A percentile compares a stretch with the other conserved stretches of the same genome.
These are phyloP conservation scores for Chanos chanos DNA, from an alignment of 2,797 vertebrate genomes.

Conservation along the genomic window DNA sequence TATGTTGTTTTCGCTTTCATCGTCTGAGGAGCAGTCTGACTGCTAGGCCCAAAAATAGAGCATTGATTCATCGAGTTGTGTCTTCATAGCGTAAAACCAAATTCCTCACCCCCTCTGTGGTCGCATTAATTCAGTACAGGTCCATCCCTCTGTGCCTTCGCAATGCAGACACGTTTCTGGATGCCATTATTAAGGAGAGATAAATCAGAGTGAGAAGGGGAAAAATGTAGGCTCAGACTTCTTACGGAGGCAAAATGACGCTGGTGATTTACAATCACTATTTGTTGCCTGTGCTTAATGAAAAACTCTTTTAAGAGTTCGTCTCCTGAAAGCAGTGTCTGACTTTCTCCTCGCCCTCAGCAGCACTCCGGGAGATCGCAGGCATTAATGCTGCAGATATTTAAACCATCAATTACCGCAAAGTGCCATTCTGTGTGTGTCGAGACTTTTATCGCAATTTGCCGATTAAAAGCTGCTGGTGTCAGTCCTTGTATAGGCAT, in stretches of 20 bases:
- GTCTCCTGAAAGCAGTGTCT: conserved; percentile 40
- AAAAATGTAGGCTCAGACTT: conserved; percentile 5
- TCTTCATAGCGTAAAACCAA: background rate
- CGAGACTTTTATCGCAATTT: conserved; percentile 49
- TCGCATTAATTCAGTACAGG: conserved; percentile 28
- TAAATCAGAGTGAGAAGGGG: conserved; percentile 26
- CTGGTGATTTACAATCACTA: conserved; percentile 41
- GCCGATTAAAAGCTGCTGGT: conserved; percentile 41
- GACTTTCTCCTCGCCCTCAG: conserved; percentile 35
- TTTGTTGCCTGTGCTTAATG: conserved; percentile 35
- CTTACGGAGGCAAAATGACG: conserved; percentile 1
- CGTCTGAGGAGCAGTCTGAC: background rate
- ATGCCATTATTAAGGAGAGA: conserved; percentile 14
- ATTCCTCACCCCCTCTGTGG: background rate
- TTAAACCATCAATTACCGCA: conserved; percentile 46
- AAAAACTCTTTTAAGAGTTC: conserved; percentile 41
- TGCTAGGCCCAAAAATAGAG: conserved; percentile 53
- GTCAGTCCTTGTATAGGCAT: background rate
- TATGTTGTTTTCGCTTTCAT: background rate
- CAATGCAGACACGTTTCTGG: conserved; percentile 24
- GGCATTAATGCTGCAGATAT: conserved; percentile 52
- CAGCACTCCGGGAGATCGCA: conserved; percentile 46
- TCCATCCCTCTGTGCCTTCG: conserved; percentile 24
- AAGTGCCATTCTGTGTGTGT: conserved; percentile 39
- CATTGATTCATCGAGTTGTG: conserved; percentile 42